These are phyloP conservation scores for Scomberomorus guttatus DNA, from an alignment of 2,797 vertebrate genomes.

Conservation along the genomic window DNA sequence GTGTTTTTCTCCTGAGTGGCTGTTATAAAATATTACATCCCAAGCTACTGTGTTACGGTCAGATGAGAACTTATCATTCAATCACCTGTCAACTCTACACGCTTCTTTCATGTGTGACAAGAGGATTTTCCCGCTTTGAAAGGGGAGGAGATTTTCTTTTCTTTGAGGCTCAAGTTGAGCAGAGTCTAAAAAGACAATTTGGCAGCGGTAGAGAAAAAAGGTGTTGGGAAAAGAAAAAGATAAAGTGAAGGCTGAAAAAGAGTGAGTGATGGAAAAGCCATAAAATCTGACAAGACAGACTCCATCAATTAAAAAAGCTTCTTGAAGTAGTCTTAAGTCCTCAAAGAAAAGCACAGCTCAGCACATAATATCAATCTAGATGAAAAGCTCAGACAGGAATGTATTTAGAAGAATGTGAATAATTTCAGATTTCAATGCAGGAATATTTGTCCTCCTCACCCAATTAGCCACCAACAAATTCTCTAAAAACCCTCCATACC, in stretches of 20 bases:
- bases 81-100: slow-evolving; percentile 54
- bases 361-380: slow-evolving; percentile 59
- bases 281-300: slow-evolving; percentile 75
- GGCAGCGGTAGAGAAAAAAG: slow-evolving; percentile 54
- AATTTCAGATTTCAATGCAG: slow-evolving; percentile 24
- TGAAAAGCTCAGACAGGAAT: slow-evolving; percentile 39
- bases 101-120: slow-evolving; percentile 63
- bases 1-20: not conserved
- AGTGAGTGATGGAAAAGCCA: slow-evolving; percentile 71
- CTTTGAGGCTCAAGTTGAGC: slow-evolving; percentile 59
- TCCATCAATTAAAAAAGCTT: slow-evolving; percentile 75
- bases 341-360: slow-evolving; percentile 62
- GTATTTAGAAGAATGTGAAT: slow-evolving; percentile 39
- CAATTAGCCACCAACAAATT: not conserved
- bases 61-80: slow-evolving; percentile 59
- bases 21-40: not conserved
- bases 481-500: too few species aligned
- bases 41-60: slow-evolving; percentile 42
- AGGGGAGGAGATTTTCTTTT: slow-evolving; percentile 56
- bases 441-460: slow-evolving; percentile 36
- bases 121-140: slow-evolving; percentile 67
- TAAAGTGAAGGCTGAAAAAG: slow-evolving; percentile 55
- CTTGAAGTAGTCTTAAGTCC: slow-evolving; percentile 57
- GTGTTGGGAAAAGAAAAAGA: slow-evolving; percentile 10
- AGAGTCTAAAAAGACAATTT: slow-evolving; percentile 54